Percentiles rank a stretch among this genome's conserved stretches.
Evolutionary conservation across 2,113 vertebrate species (phyloP).

Genomic region (Pavo muticus): DNA sequence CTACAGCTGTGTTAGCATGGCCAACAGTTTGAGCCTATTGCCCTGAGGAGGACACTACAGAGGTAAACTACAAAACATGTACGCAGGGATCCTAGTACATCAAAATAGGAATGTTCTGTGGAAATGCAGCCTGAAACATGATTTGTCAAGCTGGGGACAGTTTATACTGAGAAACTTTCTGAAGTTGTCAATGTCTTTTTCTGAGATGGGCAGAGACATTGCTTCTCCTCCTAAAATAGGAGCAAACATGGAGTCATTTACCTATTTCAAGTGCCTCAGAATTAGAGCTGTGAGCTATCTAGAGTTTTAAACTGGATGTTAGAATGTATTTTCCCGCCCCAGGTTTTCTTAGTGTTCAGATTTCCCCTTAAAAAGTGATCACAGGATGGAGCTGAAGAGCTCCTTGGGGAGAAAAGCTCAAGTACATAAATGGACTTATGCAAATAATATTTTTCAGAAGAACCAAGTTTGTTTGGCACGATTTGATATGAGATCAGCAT

Average conservation of each 20-base stretch:
- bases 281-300: background rate
- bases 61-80: background rate
- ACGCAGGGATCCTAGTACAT: background rate
- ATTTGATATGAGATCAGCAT: background rate
- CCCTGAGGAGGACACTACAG: rapidly evolving
- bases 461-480: background rate
- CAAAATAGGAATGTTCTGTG: background rate
- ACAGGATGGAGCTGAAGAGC: background rate
- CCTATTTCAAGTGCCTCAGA: background rate
- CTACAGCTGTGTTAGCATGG: rapidly evolving
- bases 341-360: background rate
- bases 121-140: background rate
- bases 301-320: background rate
- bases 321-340: background rate
- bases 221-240: background rate
- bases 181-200: background rate
- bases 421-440: background rate
- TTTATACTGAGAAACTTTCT: background rate
- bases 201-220: background rate
- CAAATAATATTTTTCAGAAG: background rate
- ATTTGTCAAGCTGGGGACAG: background rate
- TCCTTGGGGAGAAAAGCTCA: background rate
- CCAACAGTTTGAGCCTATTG: rapidly evolving
- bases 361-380: background rate
- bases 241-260: background rate